Conservation (phyloP, 1,140 invertebrate genomes). For the Leptinotarsa defecta region DNA sequence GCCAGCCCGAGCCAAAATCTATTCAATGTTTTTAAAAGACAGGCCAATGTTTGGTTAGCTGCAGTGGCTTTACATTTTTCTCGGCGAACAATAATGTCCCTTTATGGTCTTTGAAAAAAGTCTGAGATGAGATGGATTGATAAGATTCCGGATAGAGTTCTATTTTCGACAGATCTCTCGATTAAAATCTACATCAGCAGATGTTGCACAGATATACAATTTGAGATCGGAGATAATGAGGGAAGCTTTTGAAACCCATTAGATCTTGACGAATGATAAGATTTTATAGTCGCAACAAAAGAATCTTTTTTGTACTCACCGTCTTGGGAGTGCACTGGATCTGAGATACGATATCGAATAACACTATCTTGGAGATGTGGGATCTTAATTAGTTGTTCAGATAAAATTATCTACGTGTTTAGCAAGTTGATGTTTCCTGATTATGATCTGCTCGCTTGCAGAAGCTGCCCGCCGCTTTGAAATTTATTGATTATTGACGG, state of each 20-base stretch:
- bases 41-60: slow-evolving; percentile 55
- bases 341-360: slow-evolving; percentile 35
- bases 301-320: slow-evolving; percentile 15
- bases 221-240: slow-evolving; percentile 35
- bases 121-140: slow-evolving; percentile 49
- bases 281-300: slow-evolving; percentile 36
- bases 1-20: slow-evolving; percentile 51
- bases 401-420: slow-evolving; percentile 35
- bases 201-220: slow-evolving; percentile 44
- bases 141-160: slow-evolving; percentile 45
- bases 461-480: slow-evolving; percentile 1
- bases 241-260: slow-evolving; percentile 34
- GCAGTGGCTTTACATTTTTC: slow-evolving; percentile 46
- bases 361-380: slow-evolving; percentile 42
- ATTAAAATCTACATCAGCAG: slow-evolving; percentile 47
- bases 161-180: slow-evolving; percentile 38
- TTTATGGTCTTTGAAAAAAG: slow-evolving; percentile 38
- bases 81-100: slow-evolving; percentile 43
- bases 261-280: slow-evolving; percentile 41
- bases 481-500: slow-evolving; percentile 2
- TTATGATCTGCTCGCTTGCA: slow-evolving; percentile 1
- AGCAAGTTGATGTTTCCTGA: slow-evolving; percentile 26
- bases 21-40: slow-evolving; percentile 50
- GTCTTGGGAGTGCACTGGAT: slow-evolving; percentile 14
- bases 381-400: slow-evolving; percentile 43